phyloP scores from a whole-genome alignment of 2,113 vertebrate genomes.

The Psettodes erumei region DNA sequence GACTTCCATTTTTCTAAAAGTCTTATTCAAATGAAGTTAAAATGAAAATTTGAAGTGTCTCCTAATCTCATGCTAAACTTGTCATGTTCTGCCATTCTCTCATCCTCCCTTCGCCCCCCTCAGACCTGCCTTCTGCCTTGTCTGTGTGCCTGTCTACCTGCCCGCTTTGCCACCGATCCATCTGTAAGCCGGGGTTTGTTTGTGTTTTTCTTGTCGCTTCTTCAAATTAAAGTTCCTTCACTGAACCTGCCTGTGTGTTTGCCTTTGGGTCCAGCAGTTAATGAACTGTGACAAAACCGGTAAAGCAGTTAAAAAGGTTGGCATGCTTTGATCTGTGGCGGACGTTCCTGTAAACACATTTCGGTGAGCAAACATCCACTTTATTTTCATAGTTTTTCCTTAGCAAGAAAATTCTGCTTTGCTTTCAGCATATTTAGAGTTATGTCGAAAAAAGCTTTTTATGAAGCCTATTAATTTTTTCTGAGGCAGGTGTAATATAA shows the following conservation, averaged over 20 bases:
- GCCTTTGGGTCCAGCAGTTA: neutral
- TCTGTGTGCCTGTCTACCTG: too few relatives aligned
- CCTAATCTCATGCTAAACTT: neutral
- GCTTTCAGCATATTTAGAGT: slow-evolving; percentile 1
- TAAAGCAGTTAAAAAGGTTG: neutral
- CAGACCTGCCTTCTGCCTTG: too few relatives aligned
- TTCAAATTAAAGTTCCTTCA: too few relatives aligned
- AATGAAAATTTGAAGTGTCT: too few relatives aligned
- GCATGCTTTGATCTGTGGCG: neutral
- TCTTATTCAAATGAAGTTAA: too few relatives aligned
- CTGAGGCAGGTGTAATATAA: neutral
- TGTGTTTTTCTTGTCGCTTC: too few relatives aligned
- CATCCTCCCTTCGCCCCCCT: too few relatives aligned
- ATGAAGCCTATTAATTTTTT: neutral
- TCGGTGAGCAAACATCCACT: neutral
- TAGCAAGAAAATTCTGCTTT: neutral
- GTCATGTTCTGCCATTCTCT: too few relatives aligned
- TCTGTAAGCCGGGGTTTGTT: too few relatives aligned
- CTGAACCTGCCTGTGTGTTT: too few relatives aligned
- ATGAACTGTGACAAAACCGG: neutral
- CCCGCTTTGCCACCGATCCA: too few relatives aligned
- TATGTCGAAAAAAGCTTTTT: neutral
- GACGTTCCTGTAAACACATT: slow-evolving; percentile 3
- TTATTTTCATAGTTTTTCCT: neutral
- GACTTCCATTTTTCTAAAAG: too few relatives aligned